Evolutionary conservation across 92 coral and sea anemone species (phyloP).

Genomic region (Zoanthus gigantus): DNA sequence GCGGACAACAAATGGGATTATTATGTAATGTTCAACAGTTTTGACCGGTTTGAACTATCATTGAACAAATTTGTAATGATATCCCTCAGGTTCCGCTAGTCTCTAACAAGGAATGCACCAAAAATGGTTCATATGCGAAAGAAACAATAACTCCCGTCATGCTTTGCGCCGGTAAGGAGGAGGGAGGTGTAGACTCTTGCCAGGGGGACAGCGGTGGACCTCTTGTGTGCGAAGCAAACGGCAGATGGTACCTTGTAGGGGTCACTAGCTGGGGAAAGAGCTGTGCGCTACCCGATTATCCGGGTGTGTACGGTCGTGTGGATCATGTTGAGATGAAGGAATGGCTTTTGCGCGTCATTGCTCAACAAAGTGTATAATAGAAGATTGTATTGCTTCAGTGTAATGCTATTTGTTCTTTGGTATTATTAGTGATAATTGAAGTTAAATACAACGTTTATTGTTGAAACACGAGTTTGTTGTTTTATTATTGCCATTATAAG

Average conservation of each 20-base stretch:
- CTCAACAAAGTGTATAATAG: background rate
- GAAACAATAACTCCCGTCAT: constrained; percentile 66
- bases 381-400: background rate
- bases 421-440: background rate
- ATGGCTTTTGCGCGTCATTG: constrained; percentile 71
- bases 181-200: constrained; percentile 79
- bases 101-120: constrained; percentile 75
- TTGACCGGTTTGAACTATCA: no score
- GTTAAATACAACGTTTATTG: background rate
- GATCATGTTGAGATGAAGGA: constrained; percentile 52
- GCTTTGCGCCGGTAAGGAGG: constrained; percentile 80
- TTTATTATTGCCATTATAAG: background rate
- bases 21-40: no score
- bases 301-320: constrained; percentile 87
- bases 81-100: constrained; percentile 61
- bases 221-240: constrained; percentile 85
- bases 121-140: constrained; percentile 74
- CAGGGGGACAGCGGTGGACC: constrained; percentile 96
- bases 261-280: constrained; percentile 94
- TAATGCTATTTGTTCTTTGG: background rate
- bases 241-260: constrained; percentile 85
- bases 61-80: background rate
- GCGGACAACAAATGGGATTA: no score
- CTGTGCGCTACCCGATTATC: constrained; percentile 79
- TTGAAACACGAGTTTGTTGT: background rate